Base-by-base conservation (phyloP, 2,888 invertebrate genomes). In the Lithodes maja region DNA sequence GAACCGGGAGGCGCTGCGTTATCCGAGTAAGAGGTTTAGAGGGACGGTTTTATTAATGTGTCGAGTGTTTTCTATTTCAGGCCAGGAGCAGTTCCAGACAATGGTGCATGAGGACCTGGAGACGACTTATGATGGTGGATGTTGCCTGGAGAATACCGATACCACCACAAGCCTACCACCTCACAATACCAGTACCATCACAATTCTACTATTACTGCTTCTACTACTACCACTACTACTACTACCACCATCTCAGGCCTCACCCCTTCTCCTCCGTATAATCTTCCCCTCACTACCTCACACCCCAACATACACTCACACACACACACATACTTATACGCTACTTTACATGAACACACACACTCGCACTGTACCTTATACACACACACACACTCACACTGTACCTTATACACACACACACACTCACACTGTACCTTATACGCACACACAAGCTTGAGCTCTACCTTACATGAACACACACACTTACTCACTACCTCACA, bases 71-170 rank as follows among this genome's bases (percentile, higher is more conserved):
- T 81, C 77, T 78, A 71, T 89, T 87, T 49, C 87, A 90, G 87
- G 86, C 80, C 90, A 90, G 86, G 90, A 90, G 86, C 90, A 88
- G 86, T 90, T 90, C 85, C 85, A 90, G 80, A 90, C 71, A 55
- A 88, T 90, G 85, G 88, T 90, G 54, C 90, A 88, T 78, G 90
- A 90, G 61, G 90, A 90, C 79, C 74, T 90, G 71, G 90, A 90
- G 77, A 90, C 90, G 77, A 90, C 90, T 33, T 88, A 33, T 33
- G 88, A 88, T 90, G 90, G 88, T 90, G 53, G 78, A 83, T 77
- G 89, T 85, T 89, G 55, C 52, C 55, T 53, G 79, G 50, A 33
- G 33, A 33, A 33, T 33, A 33, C 33, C 33, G 33, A 33, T 33
- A 33, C 33, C 33, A 33, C 33, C 33, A 33, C 33, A 33, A 33